Conservation (phyloP, 2,113 vertebrate genomes). For the Petrocephalus microphthalmus region DNA sequence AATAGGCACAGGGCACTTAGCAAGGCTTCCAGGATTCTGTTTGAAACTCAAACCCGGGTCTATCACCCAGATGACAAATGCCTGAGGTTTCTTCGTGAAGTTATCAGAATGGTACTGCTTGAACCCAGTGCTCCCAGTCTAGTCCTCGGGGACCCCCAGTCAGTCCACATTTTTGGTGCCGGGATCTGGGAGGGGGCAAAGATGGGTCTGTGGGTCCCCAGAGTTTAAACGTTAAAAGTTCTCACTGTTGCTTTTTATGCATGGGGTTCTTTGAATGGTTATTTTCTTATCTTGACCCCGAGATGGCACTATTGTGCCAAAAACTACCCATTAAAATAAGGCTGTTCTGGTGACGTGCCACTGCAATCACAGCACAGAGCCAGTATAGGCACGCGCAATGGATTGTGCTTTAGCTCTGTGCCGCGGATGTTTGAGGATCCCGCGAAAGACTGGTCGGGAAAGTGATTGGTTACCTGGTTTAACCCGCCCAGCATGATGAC, state of each 20-base stretch:
- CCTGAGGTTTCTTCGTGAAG: no score
- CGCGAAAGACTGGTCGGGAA: no score
- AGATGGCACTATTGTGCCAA: background rate
- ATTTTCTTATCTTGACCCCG: background rate
- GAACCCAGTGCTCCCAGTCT: background rate
- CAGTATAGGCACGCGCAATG: background rate
- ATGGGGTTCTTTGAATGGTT: background rate
- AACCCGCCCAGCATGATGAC: no score
- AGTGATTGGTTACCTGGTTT: no score
- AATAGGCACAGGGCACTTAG: background rate
- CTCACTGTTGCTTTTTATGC: background rate
- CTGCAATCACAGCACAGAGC: background rate
- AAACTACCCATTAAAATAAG: background rate
- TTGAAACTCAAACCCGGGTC: background rate
- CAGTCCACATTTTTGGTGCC: no score
- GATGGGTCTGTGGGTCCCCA: no score
- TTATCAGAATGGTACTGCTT: no score
- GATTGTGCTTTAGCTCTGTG: background rate
- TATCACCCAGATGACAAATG: background rate
- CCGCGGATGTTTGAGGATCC: background rate
- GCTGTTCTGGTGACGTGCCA: background rate
- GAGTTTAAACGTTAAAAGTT: no score
- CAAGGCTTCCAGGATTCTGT: background rate
- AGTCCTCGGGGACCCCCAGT: no score
- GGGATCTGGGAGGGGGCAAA: no score